A percentile compares a stretch with the other conserved stretches of the same genome.
Conservation (phyloP, 2,888 invertebrate species). For the Drosophila nigritarsus region DNA sequence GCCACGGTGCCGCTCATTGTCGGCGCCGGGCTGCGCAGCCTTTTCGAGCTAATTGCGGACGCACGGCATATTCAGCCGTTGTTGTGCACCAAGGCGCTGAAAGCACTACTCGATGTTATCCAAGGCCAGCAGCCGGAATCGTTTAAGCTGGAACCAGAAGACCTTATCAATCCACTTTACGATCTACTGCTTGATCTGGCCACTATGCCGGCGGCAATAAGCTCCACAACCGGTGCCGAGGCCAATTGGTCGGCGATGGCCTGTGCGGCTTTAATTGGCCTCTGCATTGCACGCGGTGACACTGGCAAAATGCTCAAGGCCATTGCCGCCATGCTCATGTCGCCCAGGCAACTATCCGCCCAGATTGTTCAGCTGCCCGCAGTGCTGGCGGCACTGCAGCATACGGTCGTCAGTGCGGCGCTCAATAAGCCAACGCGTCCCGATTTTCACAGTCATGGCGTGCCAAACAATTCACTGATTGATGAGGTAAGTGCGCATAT, state of each 20-base stretch:
- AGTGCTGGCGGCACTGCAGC: conserved; percentile 93
- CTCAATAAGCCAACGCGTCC: conserved; percentile 93
- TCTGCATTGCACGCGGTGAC: conserved; percentile 96
- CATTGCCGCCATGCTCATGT: conserved; percentile 94
- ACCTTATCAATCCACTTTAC: conserved; percentile 92
- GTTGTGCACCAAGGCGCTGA: conserved; percentile 94
- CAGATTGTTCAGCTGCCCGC: conserved; percentile 94
- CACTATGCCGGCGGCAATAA: conserved; percentile 87
- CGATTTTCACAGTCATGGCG: conserved; percentile 95
- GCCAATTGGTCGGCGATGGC: conserved; percentile 93
- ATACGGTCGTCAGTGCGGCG: conserved; percentile 94
- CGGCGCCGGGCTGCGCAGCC: conserved; percentile 92
- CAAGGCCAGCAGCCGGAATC: conserved; percentile 87
- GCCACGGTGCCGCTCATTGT: conserved; percentile 89
- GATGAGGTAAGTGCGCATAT: conserved; percentile 85
- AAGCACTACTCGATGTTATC: conserved; percentile 94
- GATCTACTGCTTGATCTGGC: conserved; percentile 93
- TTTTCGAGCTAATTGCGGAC: conserved; percentile 96
- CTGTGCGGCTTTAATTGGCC: conserved; percentile 95
- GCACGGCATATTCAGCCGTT: conserved; percentile 92
- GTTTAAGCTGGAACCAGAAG: conserved; percentile 84
- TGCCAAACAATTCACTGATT: conserved; percentile 91
- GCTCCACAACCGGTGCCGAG: conserved; percentile 84
- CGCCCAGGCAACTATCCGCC: conserved; percentile 90
- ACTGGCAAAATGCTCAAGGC: conserved; percentile 95